phyloP scores from a whole-genome alignment of 2,888 invertebrate genomes.

The Julus scanicus region DNA sequence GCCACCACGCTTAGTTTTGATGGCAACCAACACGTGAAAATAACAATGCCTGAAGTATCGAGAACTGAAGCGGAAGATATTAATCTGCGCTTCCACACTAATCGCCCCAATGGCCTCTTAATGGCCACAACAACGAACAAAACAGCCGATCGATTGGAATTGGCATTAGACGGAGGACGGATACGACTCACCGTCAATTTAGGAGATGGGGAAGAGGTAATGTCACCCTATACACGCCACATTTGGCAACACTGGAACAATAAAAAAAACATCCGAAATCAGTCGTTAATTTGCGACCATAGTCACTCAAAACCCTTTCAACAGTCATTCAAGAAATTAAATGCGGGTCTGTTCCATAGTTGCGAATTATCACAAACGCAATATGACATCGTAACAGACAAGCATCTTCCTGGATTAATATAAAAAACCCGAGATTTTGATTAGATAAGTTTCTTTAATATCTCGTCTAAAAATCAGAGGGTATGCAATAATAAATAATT shows the following conservation, averaged over 20 bases:
- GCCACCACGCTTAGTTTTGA: slow-evolving; percentile 88
- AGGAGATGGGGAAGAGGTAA: slow-evolving; percentile 85
- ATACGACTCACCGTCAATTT: slow-evolving; percentile 84
- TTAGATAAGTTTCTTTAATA: too few relatives aligned
- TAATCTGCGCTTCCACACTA: slow-evolving; percentile 85
- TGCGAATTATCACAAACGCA: neutral
- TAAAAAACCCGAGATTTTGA: too few relatives aligned
- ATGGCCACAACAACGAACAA: slow-evolving; percentile 80
- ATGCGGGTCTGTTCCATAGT: neutral
- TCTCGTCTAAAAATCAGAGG: too few relatives aligned
- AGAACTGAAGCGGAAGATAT: slow-evolving; percentile 90
- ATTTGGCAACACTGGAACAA: neutral
- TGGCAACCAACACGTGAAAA: slow-evolving; percentile 87
- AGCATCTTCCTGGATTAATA: too few relatives aligned
- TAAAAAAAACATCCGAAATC: neutral
- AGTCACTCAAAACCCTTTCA: neutral
- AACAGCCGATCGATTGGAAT: slow-evolving; percentile 83
- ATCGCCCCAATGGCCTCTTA: slow-evolving; percentile 78
- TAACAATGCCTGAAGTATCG: slow-evolving; percentile 77
- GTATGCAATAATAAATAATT: too few relatives aligned
- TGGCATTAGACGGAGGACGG: slow-evolving; percentile 85
- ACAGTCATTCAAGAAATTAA: neutral
- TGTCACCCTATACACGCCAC: neutral
- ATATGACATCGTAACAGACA: too few relatives aligned
- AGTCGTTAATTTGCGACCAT: neutral